Conservation (phyloP, 1,140 invertebrate genomes). For the Lasioglossum albipes region DNA sequence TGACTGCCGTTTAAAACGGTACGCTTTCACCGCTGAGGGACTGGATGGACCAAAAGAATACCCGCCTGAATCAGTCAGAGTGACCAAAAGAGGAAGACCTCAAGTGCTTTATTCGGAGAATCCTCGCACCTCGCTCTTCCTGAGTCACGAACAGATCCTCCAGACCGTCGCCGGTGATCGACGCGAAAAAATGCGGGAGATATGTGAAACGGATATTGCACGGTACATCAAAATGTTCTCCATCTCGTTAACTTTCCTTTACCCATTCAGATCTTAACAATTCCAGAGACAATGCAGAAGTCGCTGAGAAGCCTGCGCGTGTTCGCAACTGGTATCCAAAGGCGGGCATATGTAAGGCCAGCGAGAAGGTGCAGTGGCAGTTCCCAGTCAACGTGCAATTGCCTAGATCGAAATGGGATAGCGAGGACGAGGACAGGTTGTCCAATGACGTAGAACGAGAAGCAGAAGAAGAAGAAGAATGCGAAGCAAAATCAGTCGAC, state of each 20-base stretch:
- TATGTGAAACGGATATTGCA: slow-evolving; percentile 67
- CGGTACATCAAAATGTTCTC: slow-evolving; percentile 35
- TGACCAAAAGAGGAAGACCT: slow-evolving; percentile 67
- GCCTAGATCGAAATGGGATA: slow-evolving; percentile 78
- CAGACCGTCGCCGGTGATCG: slow-evolving; percentile 67
- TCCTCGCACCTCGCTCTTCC: slow-evolving; percentile 67
- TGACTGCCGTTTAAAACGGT: slow-evolving; percentile 62
- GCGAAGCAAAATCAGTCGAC: neutral
- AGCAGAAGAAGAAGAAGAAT: slow-evolving; percentile 21
- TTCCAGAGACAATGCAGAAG: slow-evolving; percentile 46
- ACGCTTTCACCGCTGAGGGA: slow-evolving; percentile 66
- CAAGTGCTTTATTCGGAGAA: slow-evolving; percentile 73
- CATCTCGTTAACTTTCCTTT: slow-evolving; percentile 27
- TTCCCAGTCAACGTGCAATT: slow-evolving; percentile 63
- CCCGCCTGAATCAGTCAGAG: slow-evolving; percentile 71
- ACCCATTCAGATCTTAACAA: slow-evolving; percentile 36
- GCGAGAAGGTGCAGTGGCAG: slow-evolving; percentile 23
- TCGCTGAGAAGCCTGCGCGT: neutral
- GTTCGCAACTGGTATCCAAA: slow-evolving; percentile 60
- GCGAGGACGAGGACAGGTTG: slow-evolving; percentile 69
- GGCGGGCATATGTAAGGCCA: slow-evolving; percentile 8
- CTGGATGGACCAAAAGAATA: slow-evolving; percentile 70
- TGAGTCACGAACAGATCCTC: slow-evolving; percentile 66
- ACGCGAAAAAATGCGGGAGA: slow-evolving; percentile 73
- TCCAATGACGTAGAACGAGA: slow-evolving; percentile 7